A percentile compares a stretch with the other conserved stretches of the same genome.
Conservation (phyloP, 2,888 invertebrate species). For the Epirrita christyi region DNA sequence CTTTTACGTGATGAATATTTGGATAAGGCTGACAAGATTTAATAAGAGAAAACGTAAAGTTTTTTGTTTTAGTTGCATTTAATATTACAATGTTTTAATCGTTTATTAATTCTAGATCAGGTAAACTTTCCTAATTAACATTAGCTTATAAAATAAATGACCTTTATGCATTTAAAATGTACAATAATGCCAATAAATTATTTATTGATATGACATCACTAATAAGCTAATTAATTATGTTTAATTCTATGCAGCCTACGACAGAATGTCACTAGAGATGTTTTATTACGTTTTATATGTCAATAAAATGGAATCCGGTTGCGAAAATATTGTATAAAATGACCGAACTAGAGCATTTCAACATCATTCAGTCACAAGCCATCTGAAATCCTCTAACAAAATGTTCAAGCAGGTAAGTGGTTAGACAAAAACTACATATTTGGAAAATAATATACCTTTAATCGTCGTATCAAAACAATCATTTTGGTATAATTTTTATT, state of each 20-base stretch:
- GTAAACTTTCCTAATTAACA: too few species aligned
- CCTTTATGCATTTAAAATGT: too few species aligned
- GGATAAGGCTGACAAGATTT: too few species aligned
- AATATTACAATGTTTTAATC: too few species aligned
- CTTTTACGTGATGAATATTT: too few species aligned
- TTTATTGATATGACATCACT: background rate
- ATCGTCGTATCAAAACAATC: background rate
- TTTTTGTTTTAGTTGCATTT: too few species aligned
- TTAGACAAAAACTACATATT: background rate
- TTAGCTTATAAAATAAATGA: too few species aligned
- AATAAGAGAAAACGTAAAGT: too few species aligned
- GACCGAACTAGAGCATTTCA: conserved; percentile 25
- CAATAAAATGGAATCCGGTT: conserved; percentile 28
- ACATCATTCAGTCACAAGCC: conserved; percentile 39
- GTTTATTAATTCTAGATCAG: too few species aligned
- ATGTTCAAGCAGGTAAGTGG: conserved; percentile 57
- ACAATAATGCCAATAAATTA: background rate
- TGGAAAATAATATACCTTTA: background rate
- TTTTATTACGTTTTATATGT: conserved; percentile 9
- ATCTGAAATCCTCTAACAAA: conserved; percentile 37
- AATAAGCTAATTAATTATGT: background rate
- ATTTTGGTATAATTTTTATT: too few species aligned
- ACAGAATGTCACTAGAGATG: conserved; percentile 4
- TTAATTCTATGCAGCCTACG: background rate
- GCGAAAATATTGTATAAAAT: conserved; percentile 28